These are phyloP conservation scores for human DNA, from an alignment of 2,113 vertebrate species.

Conservation along the genomic window DNA sequence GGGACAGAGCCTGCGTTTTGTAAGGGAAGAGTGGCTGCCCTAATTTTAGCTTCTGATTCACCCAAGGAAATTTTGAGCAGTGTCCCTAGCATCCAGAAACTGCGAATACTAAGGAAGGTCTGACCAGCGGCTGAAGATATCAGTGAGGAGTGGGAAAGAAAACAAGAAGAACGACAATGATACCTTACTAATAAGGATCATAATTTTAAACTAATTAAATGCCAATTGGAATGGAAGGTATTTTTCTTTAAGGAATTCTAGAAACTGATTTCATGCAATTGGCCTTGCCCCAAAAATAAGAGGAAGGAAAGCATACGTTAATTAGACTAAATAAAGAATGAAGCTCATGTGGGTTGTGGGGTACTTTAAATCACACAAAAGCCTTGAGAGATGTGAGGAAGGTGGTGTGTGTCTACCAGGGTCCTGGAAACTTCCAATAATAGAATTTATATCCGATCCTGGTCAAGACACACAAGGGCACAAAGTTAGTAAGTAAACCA, in stretches of 20 bases:
- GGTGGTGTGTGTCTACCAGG: not conserved
- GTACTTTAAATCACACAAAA: not conserved
- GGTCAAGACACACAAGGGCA: not conserved
- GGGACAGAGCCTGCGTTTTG: not conserved
- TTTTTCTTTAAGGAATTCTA: constrained; percentile 29
- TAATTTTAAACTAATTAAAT: not conserved
- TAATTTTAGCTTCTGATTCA: constrained; percentile 76
- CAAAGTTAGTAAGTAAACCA: not conserved
- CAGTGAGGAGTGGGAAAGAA: not conserved
- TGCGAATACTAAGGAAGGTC: constrained; percentile 58
- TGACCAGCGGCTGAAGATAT: constrained; percentile 22
- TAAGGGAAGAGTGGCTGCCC: not conserved
- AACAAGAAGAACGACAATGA: not conserved
- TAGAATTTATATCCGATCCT: not conserved
- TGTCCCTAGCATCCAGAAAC: constrained; percentile 36
- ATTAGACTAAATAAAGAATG: constrained; percentile 40
- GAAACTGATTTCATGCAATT: not conserved
- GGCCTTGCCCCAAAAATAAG: not conserved
- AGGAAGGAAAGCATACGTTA: constrained; percentile 22
- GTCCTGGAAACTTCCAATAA: not conserved
- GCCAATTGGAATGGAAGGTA: not conserved
- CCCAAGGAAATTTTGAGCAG: constrained; percentile 32
- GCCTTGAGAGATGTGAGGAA: not conserved
- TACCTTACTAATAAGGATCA: not conserved
- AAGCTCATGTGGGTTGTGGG: not conserved